Evolutionary conservation across 1,140 invertebrate genomes (phyloP).

Genomic region (Phymorhynchus buccinoides): DNA sequence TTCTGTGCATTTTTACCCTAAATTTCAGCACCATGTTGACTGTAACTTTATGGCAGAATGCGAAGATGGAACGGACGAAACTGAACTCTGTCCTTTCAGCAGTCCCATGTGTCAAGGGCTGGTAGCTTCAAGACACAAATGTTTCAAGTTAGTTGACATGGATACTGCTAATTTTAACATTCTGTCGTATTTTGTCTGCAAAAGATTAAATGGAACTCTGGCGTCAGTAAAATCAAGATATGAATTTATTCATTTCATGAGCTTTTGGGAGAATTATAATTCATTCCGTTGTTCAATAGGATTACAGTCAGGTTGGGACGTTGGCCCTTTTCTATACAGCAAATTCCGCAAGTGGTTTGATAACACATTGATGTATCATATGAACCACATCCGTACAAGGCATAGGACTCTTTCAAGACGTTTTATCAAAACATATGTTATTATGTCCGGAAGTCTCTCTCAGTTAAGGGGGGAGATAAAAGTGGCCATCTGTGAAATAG

Average conservation of each 20-base stretch:
- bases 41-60: not conserved
- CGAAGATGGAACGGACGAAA: not conserved
- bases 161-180: not conserved
- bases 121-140: not conserved
- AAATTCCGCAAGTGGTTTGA: not conserved
- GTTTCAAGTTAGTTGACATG: not conserved
- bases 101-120: not conserved
- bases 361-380: not conserved
- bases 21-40: not conserved
- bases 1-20: not conserved
- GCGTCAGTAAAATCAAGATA: not conserved
- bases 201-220: not conserved
- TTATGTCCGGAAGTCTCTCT: not conserved
- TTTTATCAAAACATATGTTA: not conserved
- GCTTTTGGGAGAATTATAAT: not conserved
- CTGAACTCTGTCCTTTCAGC: not conserved
- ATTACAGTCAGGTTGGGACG: not conserved
- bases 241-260: not conserved
- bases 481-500: not conserved
- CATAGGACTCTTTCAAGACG: not conserved
- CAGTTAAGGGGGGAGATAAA: not conserved
- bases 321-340: not conserved
- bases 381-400: not conserved
- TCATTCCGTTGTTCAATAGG: not conserved
- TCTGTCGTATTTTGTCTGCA: not conserved